Evolutionary conservation across 2,113 vertebrate genomes (phyloP).

Genomic region (Anolis carolinensis): DNA sequence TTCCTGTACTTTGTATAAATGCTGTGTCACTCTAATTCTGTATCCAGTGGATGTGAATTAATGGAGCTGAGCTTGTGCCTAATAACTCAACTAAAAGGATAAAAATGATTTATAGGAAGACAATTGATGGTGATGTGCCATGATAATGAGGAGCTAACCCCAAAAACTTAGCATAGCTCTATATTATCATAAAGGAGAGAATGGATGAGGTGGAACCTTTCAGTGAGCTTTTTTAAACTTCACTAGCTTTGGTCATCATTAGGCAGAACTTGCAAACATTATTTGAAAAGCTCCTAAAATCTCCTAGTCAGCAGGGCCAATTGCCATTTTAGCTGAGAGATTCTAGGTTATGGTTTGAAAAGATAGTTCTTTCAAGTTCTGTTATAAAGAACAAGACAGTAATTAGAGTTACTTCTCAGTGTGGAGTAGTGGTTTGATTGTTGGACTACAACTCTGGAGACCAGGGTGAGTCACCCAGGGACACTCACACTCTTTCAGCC

Average conservation of each 20-base stretch:
- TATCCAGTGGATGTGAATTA: slow-evolving; percentile 39
- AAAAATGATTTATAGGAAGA: background rate
- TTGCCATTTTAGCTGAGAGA: background rate
- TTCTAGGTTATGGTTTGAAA: background rate
- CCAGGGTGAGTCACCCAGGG: too few species aligned
- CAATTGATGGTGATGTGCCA: background rate
- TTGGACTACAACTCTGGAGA: too few species aligned
- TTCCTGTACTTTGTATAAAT: slow-evolving; percentile 26
- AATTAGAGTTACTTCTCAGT: too few species aligned
- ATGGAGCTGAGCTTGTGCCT: slow-evolving; percentile 28
- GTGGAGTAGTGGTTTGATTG: too few species aligned
- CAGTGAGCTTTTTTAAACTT: background rate
- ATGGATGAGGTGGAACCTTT: background rate
- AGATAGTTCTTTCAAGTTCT: too few species aligned
- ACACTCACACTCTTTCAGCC: too few species aligned
- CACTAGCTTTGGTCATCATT: background rate
- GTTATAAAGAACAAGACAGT: too few species aligned
- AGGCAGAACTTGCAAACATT: background rate
- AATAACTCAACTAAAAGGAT: background rate
- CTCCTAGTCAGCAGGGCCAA: background rate
- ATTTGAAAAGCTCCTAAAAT: background rate
- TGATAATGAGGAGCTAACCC: background rate
- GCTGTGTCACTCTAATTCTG: slow-evolving; percentile 26
- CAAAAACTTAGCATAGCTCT: background rate
- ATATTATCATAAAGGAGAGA: background rate